A percentile compares a stretch with the other conserved stretches of the same genome.
Conservation (phyloP, 2,888 invertebrate genomes). For the Oxytorus armatus region DNA sequence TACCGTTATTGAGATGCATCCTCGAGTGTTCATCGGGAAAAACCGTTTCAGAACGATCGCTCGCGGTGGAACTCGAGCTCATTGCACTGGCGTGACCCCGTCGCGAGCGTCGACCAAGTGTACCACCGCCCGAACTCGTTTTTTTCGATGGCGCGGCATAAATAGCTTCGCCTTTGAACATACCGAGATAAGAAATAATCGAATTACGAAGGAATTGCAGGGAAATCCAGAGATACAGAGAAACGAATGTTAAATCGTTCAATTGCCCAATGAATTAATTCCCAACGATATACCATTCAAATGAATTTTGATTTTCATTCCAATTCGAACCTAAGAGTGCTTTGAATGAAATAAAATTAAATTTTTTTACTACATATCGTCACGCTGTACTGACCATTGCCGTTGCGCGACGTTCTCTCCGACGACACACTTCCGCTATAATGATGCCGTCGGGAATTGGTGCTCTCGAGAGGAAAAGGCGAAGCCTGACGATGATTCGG, state of each 20-base stretch:
- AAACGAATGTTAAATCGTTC: too few relatives aligned
- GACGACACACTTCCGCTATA: slow-evolving; percentile 82
- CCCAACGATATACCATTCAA: too few relatives aligned
- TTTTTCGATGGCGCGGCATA: slow-evolving; percentile 79
- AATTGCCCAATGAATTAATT: too few relatives aligned
- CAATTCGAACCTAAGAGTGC: too few relatives aligned
- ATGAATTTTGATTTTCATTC: too few relatives aligned
- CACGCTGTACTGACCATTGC: slow-evolving; percentile 76
- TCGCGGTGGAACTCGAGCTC: slow-evolving; percentile 85
- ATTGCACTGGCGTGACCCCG: slow-evolving; percentile 86
- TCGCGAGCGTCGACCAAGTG: slow-evolving; percentile 86
- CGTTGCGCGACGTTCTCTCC: slow-evolving; percentile 78
- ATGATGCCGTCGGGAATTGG: slow-evolving; percentile 87
- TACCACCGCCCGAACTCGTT: slow-evolving; percentile 83
- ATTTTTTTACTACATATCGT: neutral
- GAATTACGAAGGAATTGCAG: too few relatives aligned
- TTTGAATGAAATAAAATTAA: neutral
- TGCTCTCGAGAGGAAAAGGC: slow-evolving; percentile 90
- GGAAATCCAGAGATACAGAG: too few relatives aligned
- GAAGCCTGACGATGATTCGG: slow-evolving; percentile 89
- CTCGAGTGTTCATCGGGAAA: slow-evolving; percentile 80
- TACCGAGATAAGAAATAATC: neutral
- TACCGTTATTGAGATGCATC: slow-evolving; percentile 79
- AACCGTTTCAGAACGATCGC: slow-evolving; percentile 78
- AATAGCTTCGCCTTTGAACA: slow-evolving; percentile 76